These are phyloP conservation scores for Heliconius charithonia DNA, from an alignment of 2,888 invertebrate species.

Conservation along the genomic window DNA sequence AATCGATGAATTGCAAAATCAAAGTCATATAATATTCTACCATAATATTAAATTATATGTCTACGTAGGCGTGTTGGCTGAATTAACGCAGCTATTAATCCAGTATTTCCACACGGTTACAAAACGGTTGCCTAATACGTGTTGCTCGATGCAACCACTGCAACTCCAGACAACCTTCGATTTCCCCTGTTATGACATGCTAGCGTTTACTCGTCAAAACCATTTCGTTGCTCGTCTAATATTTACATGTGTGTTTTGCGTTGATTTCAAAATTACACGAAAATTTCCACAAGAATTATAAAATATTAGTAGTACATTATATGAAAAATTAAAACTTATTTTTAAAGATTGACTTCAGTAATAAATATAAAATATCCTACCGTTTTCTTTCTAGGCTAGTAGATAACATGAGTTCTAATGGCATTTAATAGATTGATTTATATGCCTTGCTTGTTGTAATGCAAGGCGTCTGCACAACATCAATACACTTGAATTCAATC, in stretches of 20 bases:
- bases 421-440: conserved; percentile 35
- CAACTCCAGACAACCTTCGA: conserved; percentile 64
- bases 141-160: conserved; percentile 58
- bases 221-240: conserved; percentile 46
- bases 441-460: conserved; percentile 33
- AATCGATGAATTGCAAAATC: not conserved
- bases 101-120: conserved; percentile 68
- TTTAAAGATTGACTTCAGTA: not conserved
- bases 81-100: conserved; percentile 63
- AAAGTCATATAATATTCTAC: not conserved
- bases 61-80: conserved; percentile 47
- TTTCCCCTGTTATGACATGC: conserved; percentile 71
- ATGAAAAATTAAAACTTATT: not conserved
- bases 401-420: conserved; percentile 51
- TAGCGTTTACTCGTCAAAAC: conserved; percentile 67
- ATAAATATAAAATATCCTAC: not conserved
- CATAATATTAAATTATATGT: not conserved
- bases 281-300: conserved; percentile 37
- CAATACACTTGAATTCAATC: conserved; percentile 24
- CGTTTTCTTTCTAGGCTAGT: conserved; percentile 7
- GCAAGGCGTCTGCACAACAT: conserved; percentile 38
- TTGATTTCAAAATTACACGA: conserved; percentile 41
- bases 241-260: conserved; percentile 51
- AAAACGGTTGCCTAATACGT: conserved; percentile 70
- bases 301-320: conserved; percentile 10